Conservation (phyloP, 2,113 vertebrate genomes). For the Vombatus ursinus region DNA sequence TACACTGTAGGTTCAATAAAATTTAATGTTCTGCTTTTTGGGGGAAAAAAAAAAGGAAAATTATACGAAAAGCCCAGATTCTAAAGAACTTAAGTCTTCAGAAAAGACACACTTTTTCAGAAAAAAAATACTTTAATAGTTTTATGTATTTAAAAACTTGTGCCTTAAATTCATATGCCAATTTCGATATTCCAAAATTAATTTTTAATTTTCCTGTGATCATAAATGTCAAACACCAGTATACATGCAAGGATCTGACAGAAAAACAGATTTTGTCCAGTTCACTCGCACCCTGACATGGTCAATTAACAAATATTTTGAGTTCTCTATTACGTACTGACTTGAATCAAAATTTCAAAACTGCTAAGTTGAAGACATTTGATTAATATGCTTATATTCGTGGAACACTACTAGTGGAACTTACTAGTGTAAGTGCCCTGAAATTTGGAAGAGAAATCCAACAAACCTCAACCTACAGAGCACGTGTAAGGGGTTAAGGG, state of each 20-base stretch:
- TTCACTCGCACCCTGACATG: slow-evolving; percentile 73
- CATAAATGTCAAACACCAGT: slow-evolving; percentile 78
- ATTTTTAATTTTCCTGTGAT: slow-evolving; percentile 69
- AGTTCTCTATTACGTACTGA: slow-evolving; percentile 71
- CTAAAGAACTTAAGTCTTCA: slow-evolving; percentile 24
- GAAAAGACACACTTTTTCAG: slow-evolving; percentile 16
- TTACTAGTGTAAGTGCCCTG: slow-evolving; percentile 58
- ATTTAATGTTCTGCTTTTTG: slow-evolving; percentile 20
- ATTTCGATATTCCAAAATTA: slow-evolving; percentile 67
- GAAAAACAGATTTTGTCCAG: slow-evolving; percentile 72
- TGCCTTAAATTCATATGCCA: slow-evolving; percentile 58
- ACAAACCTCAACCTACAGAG: slow-evolving; percentile 70
- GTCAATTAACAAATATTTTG: slow-evolving; percentile 76
- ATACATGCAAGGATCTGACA: slow-evolving; percentile 78
- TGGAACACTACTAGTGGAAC: slow-evolving; percentile 67
- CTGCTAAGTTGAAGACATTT: slow-evolving; percentile 71
- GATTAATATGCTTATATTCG: slow-evolving; percentile 72
- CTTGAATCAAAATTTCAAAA: slow-evolving; percentile 78
- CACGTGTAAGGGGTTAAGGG: slow-evolving; percentile 62
- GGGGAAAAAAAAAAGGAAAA: background rate
- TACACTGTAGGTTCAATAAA: background rate
- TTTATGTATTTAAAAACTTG: slow-evolving; percentile 54
- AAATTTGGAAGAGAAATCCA: slow-evolving; percentile 70
- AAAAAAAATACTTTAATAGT: slow-evolving; percentile 37
- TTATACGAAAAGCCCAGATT: background rate